These are phyloP conservation scores for Drosophila pseudotakahashii DNA, from an alignment of 2,888 invertebrate genomes.

Conservation along the genomic window DNA sequence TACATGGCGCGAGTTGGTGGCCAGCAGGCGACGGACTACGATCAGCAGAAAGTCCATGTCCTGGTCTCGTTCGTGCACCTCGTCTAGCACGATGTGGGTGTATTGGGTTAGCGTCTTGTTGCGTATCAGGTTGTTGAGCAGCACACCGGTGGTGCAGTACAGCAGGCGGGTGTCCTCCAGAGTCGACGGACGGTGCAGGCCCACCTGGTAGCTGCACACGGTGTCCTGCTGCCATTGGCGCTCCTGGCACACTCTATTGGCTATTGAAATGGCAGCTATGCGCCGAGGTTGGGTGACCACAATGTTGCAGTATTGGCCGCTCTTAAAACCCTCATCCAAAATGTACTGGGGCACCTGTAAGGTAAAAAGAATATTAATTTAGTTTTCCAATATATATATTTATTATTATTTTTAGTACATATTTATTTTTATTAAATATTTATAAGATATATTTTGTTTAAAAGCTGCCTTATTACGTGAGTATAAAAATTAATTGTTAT, in stretches of 20 bases:
- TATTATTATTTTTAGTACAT: no score
- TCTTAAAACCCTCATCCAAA: conserved; percentile 89
- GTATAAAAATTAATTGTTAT: no score
- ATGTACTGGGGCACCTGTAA: conserved; percentile 94
- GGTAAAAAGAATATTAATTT: background rate
- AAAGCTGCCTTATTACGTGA: no score
- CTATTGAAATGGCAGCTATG: conserved; percentile 96
- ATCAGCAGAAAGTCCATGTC: conserved; percentile 96
- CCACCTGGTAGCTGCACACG: conserved; percentile 95
- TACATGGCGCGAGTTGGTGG: conserved; percentile 87
- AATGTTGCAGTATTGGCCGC: conserved; percentile 91
- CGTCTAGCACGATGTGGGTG: conserved; percentile 96
- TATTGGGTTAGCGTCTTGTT: conserved; percentile 90
- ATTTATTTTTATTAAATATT: no score
- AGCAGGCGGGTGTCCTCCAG: conserved; percentile 88
- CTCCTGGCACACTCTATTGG: conserved; percentile 93
- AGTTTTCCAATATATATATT: no score
- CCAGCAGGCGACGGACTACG: conserved; percentile 91
- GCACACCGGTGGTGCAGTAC: conserved; percentile 95
- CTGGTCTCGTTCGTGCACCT: conserved; percentile 96
- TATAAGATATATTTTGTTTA: no score
- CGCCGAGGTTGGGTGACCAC: conserved; percentile 96
- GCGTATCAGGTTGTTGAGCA: conserved; percentile 90
- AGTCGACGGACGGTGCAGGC: conserved; percentile 42
- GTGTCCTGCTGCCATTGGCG: conserved; percentile 92